Evolutionary conservation across 2,113 vertebrate species (phyloP).

Genomic region (Trichomycterus rosablanca): DNA sequence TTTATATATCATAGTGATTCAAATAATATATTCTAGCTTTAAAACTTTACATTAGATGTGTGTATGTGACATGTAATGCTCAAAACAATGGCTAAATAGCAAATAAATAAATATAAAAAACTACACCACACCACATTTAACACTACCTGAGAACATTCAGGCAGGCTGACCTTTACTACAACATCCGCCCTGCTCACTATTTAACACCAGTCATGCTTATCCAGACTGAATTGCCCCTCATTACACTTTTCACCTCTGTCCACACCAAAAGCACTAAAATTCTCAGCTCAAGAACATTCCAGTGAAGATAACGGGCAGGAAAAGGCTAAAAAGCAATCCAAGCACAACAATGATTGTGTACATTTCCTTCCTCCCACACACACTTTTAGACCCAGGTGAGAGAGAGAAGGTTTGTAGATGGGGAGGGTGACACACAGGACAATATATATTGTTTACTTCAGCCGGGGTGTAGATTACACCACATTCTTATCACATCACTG

Average conservation of each 20-base stretch:
- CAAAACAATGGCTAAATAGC: too few relatives aligned
- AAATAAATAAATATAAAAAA: too few relatives aligned
- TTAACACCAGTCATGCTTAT: slow-evolving; percentile 5
- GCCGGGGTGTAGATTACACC: slow-evolving; percentile 23
- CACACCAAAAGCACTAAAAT: slow-evolving; percentile 10
- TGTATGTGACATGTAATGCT: too few relatives aligned
- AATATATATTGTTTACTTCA: slow-evolving; percentile 36
- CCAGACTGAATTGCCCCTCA: not conserved
- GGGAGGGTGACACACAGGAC: slow-evolving; percentile 38
- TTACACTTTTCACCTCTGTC: not conserved
- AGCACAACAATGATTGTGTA: slow-evolving; percentile 38
- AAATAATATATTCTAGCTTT: too few relatives aligned
- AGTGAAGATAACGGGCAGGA: slow-evolving; percentile 10
- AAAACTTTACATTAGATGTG: too few relatives aligned
- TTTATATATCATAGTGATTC: too few relatives aligned
- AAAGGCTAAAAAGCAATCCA: slow-evolving; percentile 39
- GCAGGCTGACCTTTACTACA: not conserved
- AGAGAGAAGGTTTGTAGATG: slow-evolving; percentile 13
- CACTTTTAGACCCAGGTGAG: slow-evolving; percentile 22
- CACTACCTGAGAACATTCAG: not conserved
- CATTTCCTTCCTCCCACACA: slow-evolving; percentile 9
- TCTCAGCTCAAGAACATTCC: slow-evolving; percentile 25
- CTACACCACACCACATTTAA: not conserved
- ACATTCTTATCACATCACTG: slow-evolving; percentile 25
- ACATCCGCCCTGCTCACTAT: not conserved